Percentiles rank a stretch among this genome's conserved stretches.
phyloP scores from a whole-genome alignment of 2,797 vertebrate genomes.

The Alosa sapidissima region DNA sequence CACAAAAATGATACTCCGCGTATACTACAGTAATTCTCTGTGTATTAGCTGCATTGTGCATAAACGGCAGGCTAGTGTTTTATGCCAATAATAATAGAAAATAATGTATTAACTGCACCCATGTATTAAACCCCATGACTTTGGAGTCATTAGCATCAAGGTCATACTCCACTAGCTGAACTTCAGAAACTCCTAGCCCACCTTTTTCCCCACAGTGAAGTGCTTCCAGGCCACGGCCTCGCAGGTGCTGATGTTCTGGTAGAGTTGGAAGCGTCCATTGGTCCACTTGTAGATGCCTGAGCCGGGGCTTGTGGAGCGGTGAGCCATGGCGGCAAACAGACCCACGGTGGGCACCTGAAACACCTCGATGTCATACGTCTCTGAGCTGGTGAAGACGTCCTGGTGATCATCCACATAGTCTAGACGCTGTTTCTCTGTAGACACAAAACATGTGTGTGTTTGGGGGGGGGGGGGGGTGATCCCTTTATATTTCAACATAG shows the following conservation, averaged over 20 bases:
- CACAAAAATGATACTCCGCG: background rate
- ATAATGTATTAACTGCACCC: too few species aligned
- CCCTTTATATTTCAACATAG: background rate
- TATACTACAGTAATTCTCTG: background rate
- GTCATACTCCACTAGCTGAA: too few species aligned
- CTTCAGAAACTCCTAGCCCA: constrained; percentile 51
- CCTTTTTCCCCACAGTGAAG: constrained; percentile 89
- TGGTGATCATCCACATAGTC: constrained; percentile 92
- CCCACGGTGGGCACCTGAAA: constrained; percentile 84
- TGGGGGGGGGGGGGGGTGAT: constrained; percentile 26
- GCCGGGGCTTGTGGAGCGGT: constrained; percentile 71
- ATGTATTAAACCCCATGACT: too few species aligned
- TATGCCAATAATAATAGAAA: too few species aligned
- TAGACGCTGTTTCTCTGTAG: constrained; percentile 79
- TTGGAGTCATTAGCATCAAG: too few species aligned
- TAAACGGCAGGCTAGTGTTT: too few species aligned
- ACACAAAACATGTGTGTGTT: background rate
- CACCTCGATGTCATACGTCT: constrained; percentile 91
- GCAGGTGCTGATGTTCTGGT: constrained; percentile 89
- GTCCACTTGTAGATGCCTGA: constrained; percentile 91
- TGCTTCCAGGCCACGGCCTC: constrained; percentile 92
- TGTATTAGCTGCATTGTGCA: too few species aligned
- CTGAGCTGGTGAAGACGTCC: constrained; percentile 84
- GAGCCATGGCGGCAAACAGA: constrained; percentile 87
- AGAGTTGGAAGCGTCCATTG: constrained; percentile 79